Base-by-base conservation (phyloP, 2,888 invertebrate species). In the Athrips mouffetella region DNA sequence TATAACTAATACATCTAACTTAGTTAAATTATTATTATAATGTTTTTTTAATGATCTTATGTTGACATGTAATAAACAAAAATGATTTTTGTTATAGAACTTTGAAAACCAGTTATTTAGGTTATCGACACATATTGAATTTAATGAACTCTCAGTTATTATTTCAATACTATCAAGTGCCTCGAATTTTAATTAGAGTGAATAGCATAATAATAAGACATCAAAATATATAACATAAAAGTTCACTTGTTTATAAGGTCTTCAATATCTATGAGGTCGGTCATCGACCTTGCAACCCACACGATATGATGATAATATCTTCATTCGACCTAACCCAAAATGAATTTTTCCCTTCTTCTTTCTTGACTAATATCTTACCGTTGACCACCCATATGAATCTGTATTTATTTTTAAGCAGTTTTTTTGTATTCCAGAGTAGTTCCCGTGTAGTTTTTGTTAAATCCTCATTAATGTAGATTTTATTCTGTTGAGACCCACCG, bases 381-480 rank as follows among this genome's bases (percentile, higher is more conserved):
- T 30, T 30, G 29, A 10, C 18, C 3, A 44, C 23, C 41, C 41
- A 42, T 11, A 42, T 42, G 20, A 21, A 18, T 21, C n/a, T n/a
- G n/a, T n/a, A n/a, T n/a, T n/a, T n/a, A n/a, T n/a, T n/a, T n/a
- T n/a, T n/a, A n/a, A n/a, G 23, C 11, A 21, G 20, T 7, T 42
- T 42, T 13, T 42, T 42, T 2, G 41, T 15, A 2, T 23, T 42
- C 41, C 41, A 42, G 2, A 30, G 11, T 30, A 44, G 18, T 6
- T 2, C n/a, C 13, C 30, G 15, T 6, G 29, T 44, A 16, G 30
- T 2, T 16, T 25, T 42, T 4, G 25, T 42, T 27, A 42, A 7
- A 23, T 42, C 41, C 27, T 42, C 41, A 11, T 40, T 40, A 40
- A 40, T 23, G 21, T 40, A 40, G 8, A 40, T 40, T 21, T 23